A percentile compares a stretch with the other conserved stretches of the same genome.
These are phyloP conservation scores for Pantala flavescens DNA, from an alignment of 1,140 invertebrate genomes.

Conservation along the genomic window DNA sequence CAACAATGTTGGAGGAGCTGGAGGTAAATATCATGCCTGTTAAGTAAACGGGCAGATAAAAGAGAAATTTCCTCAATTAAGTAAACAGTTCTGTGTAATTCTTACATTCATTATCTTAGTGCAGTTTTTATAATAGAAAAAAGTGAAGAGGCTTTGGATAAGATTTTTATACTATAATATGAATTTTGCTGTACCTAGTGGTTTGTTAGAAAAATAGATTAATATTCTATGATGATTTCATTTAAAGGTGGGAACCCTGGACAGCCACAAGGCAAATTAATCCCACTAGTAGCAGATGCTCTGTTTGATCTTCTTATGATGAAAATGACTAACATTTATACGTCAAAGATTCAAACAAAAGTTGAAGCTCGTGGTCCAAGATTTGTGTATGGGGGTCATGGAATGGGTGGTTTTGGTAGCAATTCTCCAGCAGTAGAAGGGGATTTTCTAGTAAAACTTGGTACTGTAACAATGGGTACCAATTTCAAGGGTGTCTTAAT, in stretches of 20 bases:
- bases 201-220: no score
- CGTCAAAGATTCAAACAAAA: slow-evolving; percentile 69
- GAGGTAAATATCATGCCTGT: neutral
- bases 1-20: neutral
- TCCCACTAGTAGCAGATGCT: slow-evolving; percentile 78
- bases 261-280: slow-evolving; percentile 47
- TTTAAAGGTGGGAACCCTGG: neutral
- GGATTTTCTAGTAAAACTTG: slow-evolving; percentile 91
- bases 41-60: no score
- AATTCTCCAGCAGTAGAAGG: slow-evolving; percentile 33
- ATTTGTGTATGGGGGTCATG: slow-evolving; percentile 38
- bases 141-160: no score
- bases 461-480: slow-evolving; percentile 82
- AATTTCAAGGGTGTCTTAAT: slow-evolving; percentile 91
- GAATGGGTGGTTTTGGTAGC: neutral
- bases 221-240: no score
- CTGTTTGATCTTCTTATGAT: slow-evolving; percentile 85
- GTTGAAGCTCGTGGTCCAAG: slow-evolving; percentile 45
- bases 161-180: no score
- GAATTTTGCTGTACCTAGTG: no score
- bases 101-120: no score
- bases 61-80: no score
- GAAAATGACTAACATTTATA: slow-evolving; percentile 77
- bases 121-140: no score
- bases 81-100: no score